Percentiles rank a stretch among this genome's conserved stretches.
Evolutionary conservation across 1,140 invertebrate genomes (phyloP).

Genomic region (Idris sp.): DNA sequence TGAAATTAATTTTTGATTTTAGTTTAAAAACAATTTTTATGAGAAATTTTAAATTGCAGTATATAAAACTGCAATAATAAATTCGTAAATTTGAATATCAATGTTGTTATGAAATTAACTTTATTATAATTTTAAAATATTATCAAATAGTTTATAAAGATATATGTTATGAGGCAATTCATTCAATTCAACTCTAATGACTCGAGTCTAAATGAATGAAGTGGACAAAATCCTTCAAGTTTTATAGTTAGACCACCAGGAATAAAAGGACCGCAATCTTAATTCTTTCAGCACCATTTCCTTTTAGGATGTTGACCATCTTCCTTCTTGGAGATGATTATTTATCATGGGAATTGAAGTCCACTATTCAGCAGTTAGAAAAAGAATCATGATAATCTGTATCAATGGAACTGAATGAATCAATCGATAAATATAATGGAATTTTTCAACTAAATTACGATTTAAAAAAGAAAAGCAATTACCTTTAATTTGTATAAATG

Average conservation of each 20-base stretch:
- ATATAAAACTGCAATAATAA: too few species aligned
- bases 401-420: neutral
- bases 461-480: too few species aligned
- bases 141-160: too few species aligned
- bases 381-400: neutral
- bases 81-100: too few species aligned
- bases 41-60: too few species aligned
- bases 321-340: neutral
- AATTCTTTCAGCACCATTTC: constrained; percentile 36
- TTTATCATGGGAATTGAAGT: constrained; percentile 8
- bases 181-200: constrained; percentile 8
- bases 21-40: too few species aligned
- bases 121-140: too few species aligned
- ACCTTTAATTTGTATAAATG: too few species aligned
- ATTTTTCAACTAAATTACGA: neutral
- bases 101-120: too few species aligned
- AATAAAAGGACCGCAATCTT: constrained; percentile 30
- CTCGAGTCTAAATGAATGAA: constrained; percentile 22
- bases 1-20: too few species aligned
- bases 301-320: constrained; percentile 8
- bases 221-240: constrained; percentile 25
- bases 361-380: neutral
- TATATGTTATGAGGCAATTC: too few species aligned
- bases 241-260: constrained; percentile 8
- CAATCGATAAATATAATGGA: neutral